Base-by-base conservation (phyloP, 2,888 invertebrate species). In the Drosophila meridiana region DNA sequence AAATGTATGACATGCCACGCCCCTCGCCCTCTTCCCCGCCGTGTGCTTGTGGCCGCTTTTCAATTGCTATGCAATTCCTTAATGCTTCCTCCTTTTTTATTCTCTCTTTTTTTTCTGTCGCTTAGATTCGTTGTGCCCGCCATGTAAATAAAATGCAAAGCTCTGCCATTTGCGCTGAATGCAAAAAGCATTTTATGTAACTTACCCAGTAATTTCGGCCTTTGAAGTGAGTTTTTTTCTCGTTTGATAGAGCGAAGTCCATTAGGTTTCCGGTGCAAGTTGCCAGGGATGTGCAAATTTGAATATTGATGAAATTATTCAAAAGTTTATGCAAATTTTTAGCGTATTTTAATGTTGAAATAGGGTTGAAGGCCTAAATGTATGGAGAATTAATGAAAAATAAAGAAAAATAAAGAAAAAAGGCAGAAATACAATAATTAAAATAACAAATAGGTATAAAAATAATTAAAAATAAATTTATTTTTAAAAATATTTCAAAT, bases 21-120 rank as follows among this genome's bases (percentile, higher is more conserved):
- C 53, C 40, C 30, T 7, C 13, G 9, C 6, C 20, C 6, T n/a
- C 34, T 4, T 1, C 48, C 6, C 30, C 30, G 0, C 4, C 4
- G 8, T 30, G 8, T 4, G 2, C 47, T 50, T 62, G 30, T 55
- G 36, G 43, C 36, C 61, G 70, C 78, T 80, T 80, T 85, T 79
- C 82, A 87, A 85, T 89, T 85, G 89, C 87, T 78, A 60, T 83
- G 85, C 85, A 86, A 86, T 86, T 83, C 79, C 85, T 86, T 86
- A 86, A 86, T 86, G 85, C 77, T 84, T 76, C 66, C 60, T 52
- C 20, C 32, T 50, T 50, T 50, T 50, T 50, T 30, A 13, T 45
- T 47, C 45, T 11, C 67, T 56, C 62, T 66, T 50, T 48, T 48
- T 45, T 47, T 47, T 32, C 40, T 53, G 55, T 58, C 69, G 68